phyloP scores from a whole-genome alignment of 2,888 invertebrate species.

The Byasa hedistus region DNA sequence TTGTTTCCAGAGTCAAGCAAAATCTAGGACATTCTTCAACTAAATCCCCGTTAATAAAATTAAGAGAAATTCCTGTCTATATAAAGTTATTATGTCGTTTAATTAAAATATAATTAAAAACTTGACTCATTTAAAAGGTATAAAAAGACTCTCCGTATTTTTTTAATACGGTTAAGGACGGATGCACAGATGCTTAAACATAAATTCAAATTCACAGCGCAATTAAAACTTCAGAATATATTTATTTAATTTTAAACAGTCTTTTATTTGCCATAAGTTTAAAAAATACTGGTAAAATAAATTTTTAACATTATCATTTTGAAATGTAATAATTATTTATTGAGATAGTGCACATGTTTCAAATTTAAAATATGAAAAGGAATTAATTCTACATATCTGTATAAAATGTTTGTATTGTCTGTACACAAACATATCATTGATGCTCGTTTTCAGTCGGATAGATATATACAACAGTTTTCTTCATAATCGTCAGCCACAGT shows the following conservation, averaged over 20 bases:
- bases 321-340: neutral
- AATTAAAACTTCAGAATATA: neutral
- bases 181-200: neutral
- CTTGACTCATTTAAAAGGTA: too few relatives aligned
- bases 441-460: neutral
- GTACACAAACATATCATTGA: neutral
- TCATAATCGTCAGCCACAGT: neutral
- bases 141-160: too few relatives aligned
- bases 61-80: too few relatives aligned
- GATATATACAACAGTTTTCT: too few relatives aligned
- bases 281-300: neutral
- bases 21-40: too few relatives aligned
- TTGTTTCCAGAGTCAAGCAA: too few relatives aligned
- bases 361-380: too few relatives aligned
- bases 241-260: neutral
- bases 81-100: too few relatives aligned
- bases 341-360: too few relatives aligned
- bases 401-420: neutral
- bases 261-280: neutral
- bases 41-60: too few relatives aligned
- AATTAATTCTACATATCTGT: neutral
- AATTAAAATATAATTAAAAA: too few relatives aligned
- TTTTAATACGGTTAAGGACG: too few relatives aligned
- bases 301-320: neutral
- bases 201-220: slow-evolving; percentile 3